phyloP scores from a whole-genome alignment of 2,888 invertebrate species.

The Beris morrisii region DNA sequence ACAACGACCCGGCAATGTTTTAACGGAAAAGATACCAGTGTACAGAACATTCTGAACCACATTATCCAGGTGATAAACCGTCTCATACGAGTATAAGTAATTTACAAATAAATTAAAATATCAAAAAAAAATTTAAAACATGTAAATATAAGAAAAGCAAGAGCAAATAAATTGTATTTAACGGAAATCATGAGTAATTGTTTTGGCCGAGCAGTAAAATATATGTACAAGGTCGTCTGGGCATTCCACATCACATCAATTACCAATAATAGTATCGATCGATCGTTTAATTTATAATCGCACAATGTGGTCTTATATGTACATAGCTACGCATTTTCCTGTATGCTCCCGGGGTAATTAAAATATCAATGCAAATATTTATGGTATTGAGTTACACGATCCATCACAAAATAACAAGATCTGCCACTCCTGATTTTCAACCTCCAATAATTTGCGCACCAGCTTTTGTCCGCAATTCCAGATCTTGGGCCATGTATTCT shows the following conservation, averaged over 20 bases:
- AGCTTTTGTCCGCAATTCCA: too few relatives aligned
- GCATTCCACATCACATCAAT: neutral
- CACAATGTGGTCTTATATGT: too few relatives aligned
- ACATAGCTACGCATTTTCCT: too few relatives aligned
- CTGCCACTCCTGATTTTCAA: too few relatives aligned
- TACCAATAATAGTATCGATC: neutral
- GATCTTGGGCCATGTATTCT: neutral
- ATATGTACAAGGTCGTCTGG: neutral
- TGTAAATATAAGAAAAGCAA: constrained; percentile 25
- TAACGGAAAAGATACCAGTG: constrained; percentile 27
- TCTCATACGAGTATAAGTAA: neutral
- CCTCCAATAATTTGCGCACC: too few relatives aligned
- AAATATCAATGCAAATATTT: too few relatives aligned
- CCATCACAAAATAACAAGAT: too few relatives aligned
- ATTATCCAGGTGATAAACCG: constrained; percentile 35
- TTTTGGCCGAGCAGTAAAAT: neutral
- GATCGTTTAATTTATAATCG: neutral
- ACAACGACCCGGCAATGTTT: constrained; percentile 35
- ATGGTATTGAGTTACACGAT: too few relatives aligned
- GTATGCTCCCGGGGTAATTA: too few relatives aligned
- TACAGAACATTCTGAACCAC: constrained; percentile 31
- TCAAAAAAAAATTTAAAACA: constrained; percentile 18
- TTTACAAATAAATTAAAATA: constrained; percentile 18
- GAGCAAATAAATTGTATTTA: constrained; percentile 31
- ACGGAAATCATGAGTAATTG: neutral